Evolutionary conservation across 2,888 invertebrate species (phyloP).

Genomic region (Plagodis pulveraria): DNA sequence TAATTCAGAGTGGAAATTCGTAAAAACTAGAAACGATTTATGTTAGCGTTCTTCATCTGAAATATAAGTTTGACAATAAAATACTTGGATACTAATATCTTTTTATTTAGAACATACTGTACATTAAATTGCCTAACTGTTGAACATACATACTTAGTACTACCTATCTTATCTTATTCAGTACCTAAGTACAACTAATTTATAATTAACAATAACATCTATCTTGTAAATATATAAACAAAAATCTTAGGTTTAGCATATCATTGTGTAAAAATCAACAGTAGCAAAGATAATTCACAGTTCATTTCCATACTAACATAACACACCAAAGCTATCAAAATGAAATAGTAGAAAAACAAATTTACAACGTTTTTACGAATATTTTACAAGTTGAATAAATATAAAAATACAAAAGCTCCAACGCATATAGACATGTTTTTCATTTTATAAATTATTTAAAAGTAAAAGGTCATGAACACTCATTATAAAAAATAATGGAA

Average conservation of each 20-base stretch:
- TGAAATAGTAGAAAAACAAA: not conserved
- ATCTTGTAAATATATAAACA: constrained; percentile 29
- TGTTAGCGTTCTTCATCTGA: not conserved
- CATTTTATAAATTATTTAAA: constrained; percentile 19
- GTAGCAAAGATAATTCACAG: constrained; percentile 12
- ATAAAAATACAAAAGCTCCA: constrained; percentile 7
- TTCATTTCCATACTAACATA: constrained; percentile 14
- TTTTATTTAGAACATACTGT: constrained; percentile 39
- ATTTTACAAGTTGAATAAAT: constrained; percentile 8
- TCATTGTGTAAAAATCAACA: constrained; percentile 21
- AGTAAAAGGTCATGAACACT: constrained; percentile 17
- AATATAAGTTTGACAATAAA: constrained; percentile 3
- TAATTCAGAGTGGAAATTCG: no score
- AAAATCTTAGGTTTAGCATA: constrained; percentile 27
- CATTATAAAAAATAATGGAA: constrained; percentile 15
- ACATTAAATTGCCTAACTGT: constrained; percentile 35
- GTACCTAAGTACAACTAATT: constrained; percentile 36
- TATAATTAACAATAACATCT: constrained; percentile 31
- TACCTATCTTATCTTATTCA: constrained; percentile 22
- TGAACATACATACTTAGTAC: constrained; percentile 33
- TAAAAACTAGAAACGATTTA: not conserved
- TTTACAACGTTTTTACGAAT: constrained; percentile 3
- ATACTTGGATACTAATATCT: constrained; percentile 23
- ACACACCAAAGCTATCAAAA: constrained; percentile 23
- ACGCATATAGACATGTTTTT: constrained; percentile 11